Conservation (phyloP, 1,140 invertebrate genomes). For the Hyles euphorbiae region DNA sequence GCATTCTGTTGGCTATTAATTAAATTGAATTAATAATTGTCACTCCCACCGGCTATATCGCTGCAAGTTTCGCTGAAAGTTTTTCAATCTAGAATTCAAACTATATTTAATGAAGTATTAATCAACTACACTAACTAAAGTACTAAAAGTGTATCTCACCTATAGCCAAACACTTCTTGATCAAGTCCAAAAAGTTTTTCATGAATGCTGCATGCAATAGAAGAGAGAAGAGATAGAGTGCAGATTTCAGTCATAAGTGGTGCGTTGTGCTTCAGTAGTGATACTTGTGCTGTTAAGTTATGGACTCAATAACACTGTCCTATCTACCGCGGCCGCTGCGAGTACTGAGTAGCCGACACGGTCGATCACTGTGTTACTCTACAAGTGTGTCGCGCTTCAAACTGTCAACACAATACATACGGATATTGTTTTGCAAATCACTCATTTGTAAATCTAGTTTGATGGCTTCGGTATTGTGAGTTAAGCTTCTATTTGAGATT, state of each 20-base stretch:
- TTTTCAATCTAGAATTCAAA: too few species aligned
- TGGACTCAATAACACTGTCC: slow-evolving; percentile 7
- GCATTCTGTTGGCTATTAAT: too few species aligned
- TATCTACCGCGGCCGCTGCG: not conserved
- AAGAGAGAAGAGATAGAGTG: slow-evolving; percentile 66
- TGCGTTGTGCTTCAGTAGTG: slow-evolving; percentile 28
- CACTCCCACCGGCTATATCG: too few species aligned
- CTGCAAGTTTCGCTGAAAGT: too few species aligned
- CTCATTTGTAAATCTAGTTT: slow-evolving; percentile 3
- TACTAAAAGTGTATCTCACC: slow-evolving; percentile 73
- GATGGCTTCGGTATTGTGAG: not conserved
- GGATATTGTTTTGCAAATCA: not conserved
- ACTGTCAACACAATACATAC: too few species aligned
- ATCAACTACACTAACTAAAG: slow-evolving; percentile 2
- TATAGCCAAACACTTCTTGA: slow-evolving; percentile 83
- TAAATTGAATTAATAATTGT: too few species aligned
- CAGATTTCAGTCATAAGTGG: slow-evolving; percentile 39
- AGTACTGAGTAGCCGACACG: not conserved
- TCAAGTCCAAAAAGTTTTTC: slow-evolving; percentile 84
- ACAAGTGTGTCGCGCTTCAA: too few species aligned
- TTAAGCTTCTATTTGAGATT: not conserved
- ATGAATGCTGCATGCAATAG: slow-evolving; percentile 83
- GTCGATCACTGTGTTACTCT: too few species aligned
- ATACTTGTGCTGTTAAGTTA: slow-evolving; percentile 20
- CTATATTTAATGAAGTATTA: not conserved